Conservation (phyloP, 2,113 vertebrate genomes). For the Parus major region DNA sequence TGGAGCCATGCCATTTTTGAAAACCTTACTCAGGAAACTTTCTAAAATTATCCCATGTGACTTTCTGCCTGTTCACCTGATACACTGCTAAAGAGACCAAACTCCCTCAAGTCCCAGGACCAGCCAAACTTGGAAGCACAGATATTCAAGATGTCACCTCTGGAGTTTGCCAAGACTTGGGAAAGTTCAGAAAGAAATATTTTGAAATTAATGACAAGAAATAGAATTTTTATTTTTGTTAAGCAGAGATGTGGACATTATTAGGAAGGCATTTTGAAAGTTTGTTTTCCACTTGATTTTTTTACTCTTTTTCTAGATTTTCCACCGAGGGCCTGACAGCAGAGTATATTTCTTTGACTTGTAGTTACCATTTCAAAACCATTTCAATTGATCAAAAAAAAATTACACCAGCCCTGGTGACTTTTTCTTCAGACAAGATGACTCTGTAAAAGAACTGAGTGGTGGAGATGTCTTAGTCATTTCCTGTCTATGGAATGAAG, state of each 20-base stretch:
- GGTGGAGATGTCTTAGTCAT: background rate
- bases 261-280: background rate
- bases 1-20: background rate
- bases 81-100: background rate
- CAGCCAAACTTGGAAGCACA: background rate
- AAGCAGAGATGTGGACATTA: background rate
- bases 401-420: background rate
- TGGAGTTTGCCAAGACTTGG: background rate
- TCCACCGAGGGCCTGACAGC: background rate
- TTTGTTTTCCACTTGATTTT: background rate
- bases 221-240: background rate
- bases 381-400: background rate
- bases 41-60: background rate
- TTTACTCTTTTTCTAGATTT: background rate
- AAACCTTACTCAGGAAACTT: background rate
- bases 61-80: background rate
- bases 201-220: background rate
- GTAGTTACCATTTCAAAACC: background rate
- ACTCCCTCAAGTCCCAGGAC: background rate
- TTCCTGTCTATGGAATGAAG: background rate
- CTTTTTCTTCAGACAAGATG: background rate
- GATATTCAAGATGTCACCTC: background rate
- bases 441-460: background rate
- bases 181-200: background rate
- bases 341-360: background rate